phyloP scores from a whole-genome alignment of 2,797 vertebrate genomes.

The Crax fasciolata region DNA sequence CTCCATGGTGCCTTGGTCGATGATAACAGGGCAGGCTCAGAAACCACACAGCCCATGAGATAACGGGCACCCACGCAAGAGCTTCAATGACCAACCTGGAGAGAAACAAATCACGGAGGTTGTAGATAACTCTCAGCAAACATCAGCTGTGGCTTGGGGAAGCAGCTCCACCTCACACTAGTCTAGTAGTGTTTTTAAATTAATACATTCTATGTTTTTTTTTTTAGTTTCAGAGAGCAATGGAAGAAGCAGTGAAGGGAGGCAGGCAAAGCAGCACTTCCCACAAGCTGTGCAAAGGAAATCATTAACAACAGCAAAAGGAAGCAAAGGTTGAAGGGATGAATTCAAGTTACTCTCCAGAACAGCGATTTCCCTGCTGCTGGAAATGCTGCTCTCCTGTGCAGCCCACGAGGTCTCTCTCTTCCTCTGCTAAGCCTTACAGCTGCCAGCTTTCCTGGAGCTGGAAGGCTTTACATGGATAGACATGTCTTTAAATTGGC shows the following conservation, averaged over 20 bases:
- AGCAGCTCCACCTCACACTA: not conserved
- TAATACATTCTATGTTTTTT: not conserved
- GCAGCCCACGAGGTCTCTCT: not conserved
- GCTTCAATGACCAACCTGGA: not conserved
- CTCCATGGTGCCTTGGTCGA: not conserved
- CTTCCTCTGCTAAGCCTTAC: not conserved
- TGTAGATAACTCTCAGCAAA: not conserved
- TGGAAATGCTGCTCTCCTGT: constrained; percentile 17
- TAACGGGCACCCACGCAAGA: not conserved
- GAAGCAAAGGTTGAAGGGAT: constrained; percentile 35
- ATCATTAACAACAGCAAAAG: constrained; percentile 56
- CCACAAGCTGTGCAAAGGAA: not conserved
- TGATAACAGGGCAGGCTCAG: not conserved
- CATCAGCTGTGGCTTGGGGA: not conserved
- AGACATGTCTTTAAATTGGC: constrained; percentile 37
- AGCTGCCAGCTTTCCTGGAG: constrained; percentile 3
- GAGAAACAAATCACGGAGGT: not conserved
- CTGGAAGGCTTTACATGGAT: not conserved
- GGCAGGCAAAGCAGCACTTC: not conserved
- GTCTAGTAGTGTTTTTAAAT: not conserved
- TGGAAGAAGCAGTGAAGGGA: not conserved
- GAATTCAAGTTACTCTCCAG: constrained; percentile 21
- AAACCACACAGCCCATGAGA: not conserved
- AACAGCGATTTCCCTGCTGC: not conserved
- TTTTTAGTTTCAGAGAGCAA: not conserved